phyloP scores from a whole-genome alignment of 2,888 invertebrate species.

The Hyposoter didymator region DNA sequence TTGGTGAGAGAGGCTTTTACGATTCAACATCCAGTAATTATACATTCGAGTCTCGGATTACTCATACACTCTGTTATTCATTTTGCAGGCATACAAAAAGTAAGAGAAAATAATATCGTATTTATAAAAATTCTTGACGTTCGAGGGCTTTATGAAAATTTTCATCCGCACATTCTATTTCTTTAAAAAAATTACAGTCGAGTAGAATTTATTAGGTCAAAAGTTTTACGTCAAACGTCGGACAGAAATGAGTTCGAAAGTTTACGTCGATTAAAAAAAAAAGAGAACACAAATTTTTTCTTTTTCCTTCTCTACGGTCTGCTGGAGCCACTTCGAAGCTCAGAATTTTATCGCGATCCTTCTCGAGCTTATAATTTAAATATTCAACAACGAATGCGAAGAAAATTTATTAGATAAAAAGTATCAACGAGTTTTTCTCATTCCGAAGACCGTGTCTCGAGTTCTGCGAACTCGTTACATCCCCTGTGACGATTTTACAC shows the following conservation, averaged over 20 bases:
- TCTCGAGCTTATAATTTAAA: not conserved
- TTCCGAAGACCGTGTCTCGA: slow-evolving; percentile 3
- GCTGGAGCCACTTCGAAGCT: too few species aligned
- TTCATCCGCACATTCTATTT: not conserved
- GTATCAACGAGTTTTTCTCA: not conserved
- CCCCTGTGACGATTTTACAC: slow-evolving; percentile 23
- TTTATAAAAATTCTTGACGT: not conserved
- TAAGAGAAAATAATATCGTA: not conserved
- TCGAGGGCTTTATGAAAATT: not conserved
- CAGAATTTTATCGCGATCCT: not conserved
- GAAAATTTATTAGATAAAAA: not conserved
- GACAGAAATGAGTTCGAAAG: not conserved
- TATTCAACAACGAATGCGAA: not conserved
- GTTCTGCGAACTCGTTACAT: slow-evolving; percentile 39
- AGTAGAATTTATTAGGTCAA: slow-evolving; percentile 3
- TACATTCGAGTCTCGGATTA: slow-evolving; percentile 42
- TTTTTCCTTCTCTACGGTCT: not conserved
- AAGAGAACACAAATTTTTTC: not conserved
- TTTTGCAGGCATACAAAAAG: not conserved
- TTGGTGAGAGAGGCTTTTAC: slow-evolving; percentile 42
- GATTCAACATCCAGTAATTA: slow-evolving; percentile 44
- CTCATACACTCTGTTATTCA: slow-evolving; percentile 13
- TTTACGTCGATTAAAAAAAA: not conserved
- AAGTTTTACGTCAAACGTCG: not conserved
- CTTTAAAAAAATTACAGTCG: not conserved